Evolutionary conservation across 2,888 invertebrate species (phyloP), one percentile per base, ranked within the genome.

Genomic region (Pyrrhia umbra): DNA sequence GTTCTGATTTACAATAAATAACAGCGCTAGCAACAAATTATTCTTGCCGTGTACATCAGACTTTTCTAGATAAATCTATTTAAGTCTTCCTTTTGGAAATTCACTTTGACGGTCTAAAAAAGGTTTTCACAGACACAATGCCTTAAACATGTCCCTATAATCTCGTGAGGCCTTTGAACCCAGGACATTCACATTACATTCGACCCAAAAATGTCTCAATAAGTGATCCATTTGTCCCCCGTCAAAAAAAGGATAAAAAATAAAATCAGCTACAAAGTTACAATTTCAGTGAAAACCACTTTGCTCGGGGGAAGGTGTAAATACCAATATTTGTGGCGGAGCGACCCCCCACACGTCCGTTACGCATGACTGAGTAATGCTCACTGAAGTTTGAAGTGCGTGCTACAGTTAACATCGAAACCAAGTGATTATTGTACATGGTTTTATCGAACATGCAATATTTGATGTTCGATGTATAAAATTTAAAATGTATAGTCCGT

Each of bases 281-380:
- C 50, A 65, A 37, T 47, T 67, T 65, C 15, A 39, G 25, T 46
- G 25, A 39, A 51, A 72, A n/a, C 45, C 46, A 50, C 30, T 21
- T 23, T 34, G 51, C 20, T 25, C 10, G 21, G 16, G 27, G 3
- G 16, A 40, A 56, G 47, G 40, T 37, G 49, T 50, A 54, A 74
- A 68, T 68, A 52, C 40, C 34, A 50, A 75, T 69, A 69, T 68
- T 69, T 68, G 59, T 55, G 49, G 58, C 15, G 39, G 15, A 39
- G 20, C 30, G 3, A 8, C 42, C 34, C 2, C 51, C 56, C 39
- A 45, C 68, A 58, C 49, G 40, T 23, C 20, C 16, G 23, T 13
- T 42, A 16, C 13, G 54, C 59, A 46, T 75, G 54, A 46, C 43
- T 68, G 60, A n/a, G 10, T 45, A 20, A 37, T 59, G 50, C 9